phyloP scores from a whole-genome alignment of 1,140 invertebrate species.

The Diabrotica undecimpunctata region DNA sequence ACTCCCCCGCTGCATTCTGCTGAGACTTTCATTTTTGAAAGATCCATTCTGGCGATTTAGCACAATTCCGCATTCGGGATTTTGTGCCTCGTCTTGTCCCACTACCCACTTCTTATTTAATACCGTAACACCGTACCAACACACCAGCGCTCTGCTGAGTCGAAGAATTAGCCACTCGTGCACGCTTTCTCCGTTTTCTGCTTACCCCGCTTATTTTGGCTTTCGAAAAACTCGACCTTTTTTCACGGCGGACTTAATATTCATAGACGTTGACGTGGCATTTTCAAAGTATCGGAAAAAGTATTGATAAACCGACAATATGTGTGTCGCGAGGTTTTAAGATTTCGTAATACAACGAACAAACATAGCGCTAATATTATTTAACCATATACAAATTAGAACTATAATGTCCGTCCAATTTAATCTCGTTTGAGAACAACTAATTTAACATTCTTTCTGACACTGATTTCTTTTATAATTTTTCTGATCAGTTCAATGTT shows the following conservation, averaged over 20 bases:
- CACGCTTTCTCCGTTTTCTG: not conserved
- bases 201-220: not conserved
- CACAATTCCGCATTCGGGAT: not conserved
- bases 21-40: no score
- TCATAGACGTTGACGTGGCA: not conserved
- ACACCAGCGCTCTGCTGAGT: not conserved
- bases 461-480: no score
- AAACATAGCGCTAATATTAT: no score
- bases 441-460: no score
- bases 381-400: no score
- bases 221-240: not conserved
- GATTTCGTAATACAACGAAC: no score
- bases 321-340: no score
- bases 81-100: not conserved
- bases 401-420: no score
- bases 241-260: not conserved
- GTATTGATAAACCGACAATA: no score
- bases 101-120: not conserved
- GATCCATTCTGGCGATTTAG: not conserved
- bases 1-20: no score
- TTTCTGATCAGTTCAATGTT: no score
- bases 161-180: constrained; percentile 1
- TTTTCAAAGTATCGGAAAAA: not conserved
- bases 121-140: not conserved
- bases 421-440: no score